Percentiles rank a stretch among this genome's conserved stretches.
Evolutionary conservation across 2,888 invertebrate species (phyloP).

Genomic region (Eucera pruinosa): DNA sequence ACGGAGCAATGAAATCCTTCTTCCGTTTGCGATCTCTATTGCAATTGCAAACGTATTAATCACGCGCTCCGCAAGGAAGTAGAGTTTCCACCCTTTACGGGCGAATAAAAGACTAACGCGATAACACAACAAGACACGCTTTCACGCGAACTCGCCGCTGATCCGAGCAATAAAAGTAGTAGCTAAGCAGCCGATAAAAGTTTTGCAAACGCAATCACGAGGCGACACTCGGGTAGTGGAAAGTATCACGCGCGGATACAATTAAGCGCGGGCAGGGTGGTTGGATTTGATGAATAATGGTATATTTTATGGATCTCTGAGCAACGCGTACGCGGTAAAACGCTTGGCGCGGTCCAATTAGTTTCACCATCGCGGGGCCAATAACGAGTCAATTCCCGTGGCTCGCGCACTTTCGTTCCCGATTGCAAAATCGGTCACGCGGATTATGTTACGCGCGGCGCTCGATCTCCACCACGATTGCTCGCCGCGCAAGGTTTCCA

Average conservation of each 20-base stretch:
- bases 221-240: too few relatives aligned
- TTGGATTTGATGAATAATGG: too few relatives aligned
- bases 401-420: conserved; percentile 36
- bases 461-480: conserved; percentile 3
- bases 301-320: conserved; percentile 9
- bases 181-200: not conserved
- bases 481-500: conserved; percentile 20
- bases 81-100: not conserved
- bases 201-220: not conserved
- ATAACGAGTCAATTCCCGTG: conserved; percentile 33
- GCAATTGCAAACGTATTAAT: too few relatives aligned
- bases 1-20: too few relatives aligned
- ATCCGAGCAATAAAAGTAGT: conserved; percentile 1
- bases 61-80: not conserved
- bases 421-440: conserved; percentile 52
- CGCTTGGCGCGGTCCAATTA: conserved; percentile 28
- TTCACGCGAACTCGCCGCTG: not conserved
- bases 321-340: not conserved
- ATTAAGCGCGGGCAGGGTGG: not conserved
- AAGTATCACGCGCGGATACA: too few relatives aligned
- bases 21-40: too few relatives aligned
- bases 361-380: conserved; percentile 33
- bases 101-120: not conserved
- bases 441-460: conserved; percentile 36
- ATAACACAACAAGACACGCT: not conserved